Evolutionary conservation across 1,140 invertebrate species (phyloP), one percentile per base, ranked within the genome.

Genomic region (Geopemphigus sp.): DNA sequence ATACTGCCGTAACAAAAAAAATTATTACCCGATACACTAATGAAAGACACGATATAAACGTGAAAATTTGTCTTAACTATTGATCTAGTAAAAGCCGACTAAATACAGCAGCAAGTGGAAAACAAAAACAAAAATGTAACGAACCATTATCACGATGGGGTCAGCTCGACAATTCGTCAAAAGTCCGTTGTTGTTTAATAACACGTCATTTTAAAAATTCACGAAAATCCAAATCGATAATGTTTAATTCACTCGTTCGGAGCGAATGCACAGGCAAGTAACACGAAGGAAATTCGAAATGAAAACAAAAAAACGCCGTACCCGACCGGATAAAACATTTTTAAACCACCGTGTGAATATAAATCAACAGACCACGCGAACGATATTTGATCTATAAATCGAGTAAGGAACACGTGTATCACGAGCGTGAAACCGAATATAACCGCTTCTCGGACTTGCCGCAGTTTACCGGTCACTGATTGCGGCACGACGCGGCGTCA

Each of bases 381-480:
- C 5, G 56, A 57, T 57, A n/a, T n/a, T n/a, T 22, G 22, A 29
- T 29, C 15, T 1, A 29, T 15, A 15, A 32, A 74, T 39, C 29
- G 54, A 19, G 54, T 76, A 76, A 61, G 72, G 6, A 59, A 76
- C 73, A 76, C 73, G 73, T 76, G 73, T 61, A 47, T 17, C 32
- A 5, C n/a, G n/a, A n/a, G 73, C 57, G 45, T 61, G 57, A 61
- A 78, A 76, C 56, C n/a, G 29, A 50, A 78, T 61, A 61, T 8
- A 39, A 39, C 39, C 22, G 24, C 53, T 24, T 24, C 54, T 29
- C 57, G 56, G 22, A 76, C 56, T 76, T 50, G 32, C 47, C 74
- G 39, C n/a, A n/a, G 39, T 61, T 78, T 53, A 19, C 74, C 74
- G 45, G 74, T 78, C 74, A 78, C 74, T 78, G 57, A 22, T 63